These are phyloP conservation scores for Microcaecilia unicolor DNA, from an alignment of 2,797 vertebrate species.

Conservation along the genomic window DNA sequence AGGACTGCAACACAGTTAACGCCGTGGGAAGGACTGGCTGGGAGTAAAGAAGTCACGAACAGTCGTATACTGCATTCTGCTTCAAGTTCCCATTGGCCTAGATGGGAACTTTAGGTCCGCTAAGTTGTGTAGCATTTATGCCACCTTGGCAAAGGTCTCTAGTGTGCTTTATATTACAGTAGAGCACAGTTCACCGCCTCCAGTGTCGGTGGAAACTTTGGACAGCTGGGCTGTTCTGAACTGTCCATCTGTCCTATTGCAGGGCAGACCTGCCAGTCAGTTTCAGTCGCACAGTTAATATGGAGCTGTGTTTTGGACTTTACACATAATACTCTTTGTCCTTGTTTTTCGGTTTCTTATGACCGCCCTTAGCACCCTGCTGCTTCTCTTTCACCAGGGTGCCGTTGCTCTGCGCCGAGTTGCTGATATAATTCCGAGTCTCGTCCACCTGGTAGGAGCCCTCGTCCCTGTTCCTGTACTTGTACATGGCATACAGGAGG, in stretches of 20 bases:
- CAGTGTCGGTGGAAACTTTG: slow-evolving; percentile 53
- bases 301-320: no score
- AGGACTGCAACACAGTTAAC: no score
- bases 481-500: slow-evolving; percentile 99
- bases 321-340: slow-evolving; percentile 99
- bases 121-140: slow-evolving; percentile 37
- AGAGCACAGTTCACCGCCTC: slow-evolving; percentile 67
- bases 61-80: slow-evolving; percentile 74
- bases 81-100: slow-evolving; percentile 54
- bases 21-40: slow-evolving; percentile 96
- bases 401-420: slow-evolving; percentile 98
- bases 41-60: slow-evolving; percentile 84
- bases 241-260: no score
- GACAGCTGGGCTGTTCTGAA: no score
- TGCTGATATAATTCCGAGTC: slow-evolving; percentile 99
- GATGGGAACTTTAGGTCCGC: slow-evolving; percentile 45
- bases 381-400: slow-evolving; percentile 92
- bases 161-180: slow-evolving; percentile 92
- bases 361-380: slow-evolving; percentile 78
- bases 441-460: slow-evolving; percentile 99
- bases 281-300: no score
- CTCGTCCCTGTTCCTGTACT: slow-evolving; percentile 99
- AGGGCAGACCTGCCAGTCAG: no score
- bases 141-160: no score
- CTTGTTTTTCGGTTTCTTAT: slow-evolving; percentile 97